These are phyloP conservation scores for Stegodyphus dumicola DNA, from an alignment of 1,140 invertebrate species.

Conservation along the genomic window DNA sequence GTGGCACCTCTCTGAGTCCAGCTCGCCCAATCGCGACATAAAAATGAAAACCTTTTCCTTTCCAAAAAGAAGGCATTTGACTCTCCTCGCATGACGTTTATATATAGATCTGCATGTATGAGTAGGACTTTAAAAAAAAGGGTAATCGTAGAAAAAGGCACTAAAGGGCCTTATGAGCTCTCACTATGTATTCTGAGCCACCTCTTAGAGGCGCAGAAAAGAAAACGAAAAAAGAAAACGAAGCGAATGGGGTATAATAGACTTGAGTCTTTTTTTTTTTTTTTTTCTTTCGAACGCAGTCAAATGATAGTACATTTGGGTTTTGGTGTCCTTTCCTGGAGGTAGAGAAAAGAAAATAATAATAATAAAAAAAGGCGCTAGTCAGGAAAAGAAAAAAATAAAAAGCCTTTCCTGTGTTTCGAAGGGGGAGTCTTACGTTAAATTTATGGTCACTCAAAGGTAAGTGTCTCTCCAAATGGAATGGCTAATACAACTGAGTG, in stretches of 20 bases:
- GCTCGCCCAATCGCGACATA: slow-evolving; percentile 1
- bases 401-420: not conserved
- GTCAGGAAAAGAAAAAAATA: not conserved
- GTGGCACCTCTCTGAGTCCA: not conserved
- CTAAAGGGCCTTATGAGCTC: slow-evolving; percentile 37
- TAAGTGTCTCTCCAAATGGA: slow-evolving; percentile 57
- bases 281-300: slow-evolving; percentile 3
- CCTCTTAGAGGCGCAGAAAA: slow-evolving; percentile 7
- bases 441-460: slow-evolving; percentile 57
- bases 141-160: slow-evolving; percentile 35
- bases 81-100: slow-evolving; percentile 9
- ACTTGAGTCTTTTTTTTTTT: too few relatives aligned
- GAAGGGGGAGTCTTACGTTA: slow-evolving; percentile 37
- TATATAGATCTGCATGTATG: not conserved
- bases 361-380: not conserved
- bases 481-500: slow-evolving; percentile 59
- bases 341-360: too few relatives aligned
- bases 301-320: slow-evolving; percentile 51
- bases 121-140: not conserved
- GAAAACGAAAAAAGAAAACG: not conserved
- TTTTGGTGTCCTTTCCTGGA: slow-evolving; percentile 2
- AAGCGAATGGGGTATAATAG: not conserved
- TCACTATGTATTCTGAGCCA: not conserved
- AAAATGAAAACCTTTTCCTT: not conserved
- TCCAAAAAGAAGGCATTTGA: slow-evolving; percentile 22